These are phyloP conservation scores for Phalacrocorax carbo DNA, from an alignment of 2,113 vertebrate genomes.

Conservation along the genomic window DNA sequence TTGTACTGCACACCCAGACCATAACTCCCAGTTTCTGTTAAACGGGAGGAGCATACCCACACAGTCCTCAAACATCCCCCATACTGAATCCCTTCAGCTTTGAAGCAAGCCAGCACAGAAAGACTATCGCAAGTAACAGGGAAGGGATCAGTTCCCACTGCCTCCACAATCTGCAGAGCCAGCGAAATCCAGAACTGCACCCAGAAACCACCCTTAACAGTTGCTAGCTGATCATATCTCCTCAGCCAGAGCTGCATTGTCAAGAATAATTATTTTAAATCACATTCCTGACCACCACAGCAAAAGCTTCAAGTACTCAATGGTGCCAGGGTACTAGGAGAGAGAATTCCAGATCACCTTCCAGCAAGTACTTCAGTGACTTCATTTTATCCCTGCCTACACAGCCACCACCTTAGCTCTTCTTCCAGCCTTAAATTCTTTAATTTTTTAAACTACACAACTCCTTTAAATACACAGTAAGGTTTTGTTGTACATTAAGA, in stretches of 20 bases:
- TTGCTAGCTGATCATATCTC: too few species aligned
- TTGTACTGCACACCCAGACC: background rate
- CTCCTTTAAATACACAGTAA: background rate
- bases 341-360: background rate
- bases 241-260: background rate
- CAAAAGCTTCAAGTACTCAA: fast-evolving
- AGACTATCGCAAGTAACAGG: fast-evolving
- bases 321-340: background rate
- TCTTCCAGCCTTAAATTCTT: background rate
- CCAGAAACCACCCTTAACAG: background rate
- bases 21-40: fast-evolving
- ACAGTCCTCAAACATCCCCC: fast-evolving
- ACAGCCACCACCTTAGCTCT: background rate
- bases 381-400: background rate
- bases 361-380: background rate
- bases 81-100: background rate
- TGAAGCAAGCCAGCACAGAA: background rate
- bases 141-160: background rate
- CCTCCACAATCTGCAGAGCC: background rate
- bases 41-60: background rate
- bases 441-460: background rate
- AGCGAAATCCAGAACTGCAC: background rate
- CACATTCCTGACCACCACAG: background rate
- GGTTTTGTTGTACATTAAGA: background rate
- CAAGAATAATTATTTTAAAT: background rate